Evolutionary conservation across 2,797 vertebrate genomes (phyloP).

Genomic region (Poecilia velifera): DNA sequence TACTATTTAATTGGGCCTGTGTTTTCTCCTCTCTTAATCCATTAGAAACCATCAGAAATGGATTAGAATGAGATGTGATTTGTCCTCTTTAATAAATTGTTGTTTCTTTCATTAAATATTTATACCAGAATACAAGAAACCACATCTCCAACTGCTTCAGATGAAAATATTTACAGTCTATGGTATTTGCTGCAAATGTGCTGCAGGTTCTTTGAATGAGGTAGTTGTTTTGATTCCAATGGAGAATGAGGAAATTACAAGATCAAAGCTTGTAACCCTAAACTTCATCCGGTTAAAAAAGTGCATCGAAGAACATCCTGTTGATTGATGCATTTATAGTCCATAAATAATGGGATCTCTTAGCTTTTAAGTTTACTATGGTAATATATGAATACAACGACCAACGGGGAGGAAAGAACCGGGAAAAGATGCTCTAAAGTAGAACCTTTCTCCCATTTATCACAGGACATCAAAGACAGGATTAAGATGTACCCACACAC

Average conservation of each 20-base stretch:
- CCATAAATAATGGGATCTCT: not conserved
- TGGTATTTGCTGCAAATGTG: not conserved
- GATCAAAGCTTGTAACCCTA: not conserved
- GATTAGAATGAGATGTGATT: not conserved
- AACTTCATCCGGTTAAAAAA: not conserved
- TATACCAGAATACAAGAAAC: not conserved
- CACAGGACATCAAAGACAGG: constrained; percentile 45
- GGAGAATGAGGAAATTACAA: not conserved
- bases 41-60: not conserved
- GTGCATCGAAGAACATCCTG: not conserved
- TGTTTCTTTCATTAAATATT: not conserved
- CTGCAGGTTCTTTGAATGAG: not conserved
- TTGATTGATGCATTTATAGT: not conserved
- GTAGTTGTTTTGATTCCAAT: not conserved
- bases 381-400: constrained; percentile 3
- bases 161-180: not conserved
- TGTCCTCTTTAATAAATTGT: constrained; percentile 1
- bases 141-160: not conserved
- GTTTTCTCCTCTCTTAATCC: not conserved
- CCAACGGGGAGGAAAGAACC: not conserved
- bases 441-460: constrained; percentile 39
- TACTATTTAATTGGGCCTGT: not conserved
- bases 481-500: constrained; percentile 57
- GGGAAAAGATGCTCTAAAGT: constrained; percentile 1
- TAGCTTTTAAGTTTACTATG: not conserved